Conservation (phyloP, 2,797 vertebrate species). For the Harpagifer antarcticus region DNA sequence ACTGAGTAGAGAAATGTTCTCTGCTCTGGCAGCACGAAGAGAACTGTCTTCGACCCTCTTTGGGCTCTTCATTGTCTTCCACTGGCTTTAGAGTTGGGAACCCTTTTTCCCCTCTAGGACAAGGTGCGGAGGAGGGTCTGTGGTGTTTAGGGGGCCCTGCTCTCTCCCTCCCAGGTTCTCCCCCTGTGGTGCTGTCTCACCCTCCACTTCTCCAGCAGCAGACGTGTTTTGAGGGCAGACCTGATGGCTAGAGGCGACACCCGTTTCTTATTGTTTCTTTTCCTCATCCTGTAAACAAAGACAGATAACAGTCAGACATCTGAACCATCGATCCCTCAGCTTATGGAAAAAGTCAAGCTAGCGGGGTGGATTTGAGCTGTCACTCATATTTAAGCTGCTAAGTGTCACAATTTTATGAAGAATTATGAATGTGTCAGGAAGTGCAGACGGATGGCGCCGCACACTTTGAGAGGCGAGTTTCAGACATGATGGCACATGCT, state of each 20-base stretch:
- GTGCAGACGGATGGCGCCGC: conserved; percentile 44
- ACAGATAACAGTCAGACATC: conserved; percentile 30
- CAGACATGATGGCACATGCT: conserved; percentile 54
- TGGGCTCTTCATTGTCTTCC: conserved; percentile 13
- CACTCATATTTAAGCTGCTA: neutral
- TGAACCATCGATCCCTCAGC: neutral
- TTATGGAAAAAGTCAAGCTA: conserved; percentile 17
- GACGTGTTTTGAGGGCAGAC: conserved; percentile 42
- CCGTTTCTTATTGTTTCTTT: neutral
- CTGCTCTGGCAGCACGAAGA: conserved; percentile 5
- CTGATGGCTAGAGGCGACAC: neutral
- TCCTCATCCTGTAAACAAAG: conserved; percentile 56
- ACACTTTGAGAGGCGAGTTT: neutral
- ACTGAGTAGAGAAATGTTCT: conserved; percentile 1
- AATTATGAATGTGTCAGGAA: conserved; percentile 54
- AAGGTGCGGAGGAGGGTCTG: conserved; percentile 17
- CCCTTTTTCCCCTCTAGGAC: conserved; percentile 20
- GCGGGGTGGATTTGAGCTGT: conserved; percentile 6
- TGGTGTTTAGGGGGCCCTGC: conserved; percentile 50
- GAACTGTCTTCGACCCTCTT: neutral
- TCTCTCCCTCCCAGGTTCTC: conserved; percentile 47
- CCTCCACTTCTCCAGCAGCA: conserved; percentile 75
- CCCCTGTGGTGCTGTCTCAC: conserved; percentile 54
- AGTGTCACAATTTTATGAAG: conserved; percentile 3
- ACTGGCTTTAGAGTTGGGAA: conserved; percentile 36